A percentile compares a stretch with the other conserved stretches of the same genome.
Evolutionary conservation across 2,888 invertebrate species (phyloP).

Genomic region (Doris montereyensis): DNA sequence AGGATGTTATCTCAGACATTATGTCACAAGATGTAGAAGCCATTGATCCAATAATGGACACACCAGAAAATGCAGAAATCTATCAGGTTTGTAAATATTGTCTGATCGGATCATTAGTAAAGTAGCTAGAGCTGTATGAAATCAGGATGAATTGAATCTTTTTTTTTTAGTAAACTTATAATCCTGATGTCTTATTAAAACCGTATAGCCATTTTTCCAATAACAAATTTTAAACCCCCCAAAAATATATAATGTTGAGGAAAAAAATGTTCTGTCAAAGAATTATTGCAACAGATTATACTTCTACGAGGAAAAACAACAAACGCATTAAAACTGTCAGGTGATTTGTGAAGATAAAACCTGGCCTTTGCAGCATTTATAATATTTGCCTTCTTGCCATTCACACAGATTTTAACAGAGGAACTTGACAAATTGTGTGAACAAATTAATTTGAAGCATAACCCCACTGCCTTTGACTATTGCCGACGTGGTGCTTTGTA

Average conservation of each 20-base stretch:
- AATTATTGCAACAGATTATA: too few relatives aligned
- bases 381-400: too few relatives aligned
- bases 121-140: too few relatives aligned
- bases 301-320: too few relatives aligned
- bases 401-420: conserved; percentile 59
- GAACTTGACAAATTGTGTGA: conserved; percentile 65
- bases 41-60: conserved; percentile 59
- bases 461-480: conserved; percentile 67
- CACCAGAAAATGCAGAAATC: conserved; percentile 58
- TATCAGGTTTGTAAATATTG: conserved; percentile 27
- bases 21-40: conserved; percentile 57
- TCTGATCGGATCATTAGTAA: background rate
- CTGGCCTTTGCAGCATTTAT: too few relatives aligned
- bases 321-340: too few relatives aligned
- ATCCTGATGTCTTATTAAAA: too few relatives aligned
- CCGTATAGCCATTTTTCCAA: too few relatives aligned
- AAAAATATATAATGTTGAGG: too few relatives aligned
- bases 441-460: conserved; percentile 53
- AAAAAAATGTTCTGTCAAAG: too few relatives aligned
- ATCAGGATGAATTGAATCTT: background rate
- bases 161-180: background rate
- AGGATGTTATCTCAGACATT: conserved; percentile 52
- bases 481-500: conserved; percentile 70
- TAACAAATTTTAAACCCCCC: too few relatives aligned
- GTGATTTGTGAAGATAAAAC: too few relatives aligned